phyloP scores from a whole-genome alignment of 2,797 vertebrate genomes.

The Muscicapa comitata region DNA sequence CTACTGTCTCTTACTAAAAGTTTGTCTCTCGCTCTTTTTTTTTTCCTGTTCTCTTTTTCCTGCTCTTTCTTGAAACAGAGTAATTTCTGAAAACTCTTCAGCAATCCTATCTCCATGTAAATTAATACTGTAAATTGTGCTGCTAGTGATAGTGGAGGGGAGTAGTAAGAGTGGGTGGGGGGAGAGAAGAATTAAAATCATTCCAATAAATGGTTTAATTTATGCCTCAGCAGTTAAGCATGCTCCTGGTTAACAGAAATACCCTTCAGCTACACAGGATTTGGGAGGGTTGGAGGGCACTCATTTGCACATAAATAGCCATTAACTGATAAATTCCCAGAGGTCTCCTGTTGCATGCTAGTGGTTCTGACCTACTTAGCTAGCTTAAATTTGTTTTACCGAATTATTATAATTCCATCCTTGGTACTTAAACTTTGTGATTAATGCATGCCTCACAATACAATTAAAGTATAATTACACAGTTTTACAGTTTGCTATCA shows the following conservation, averaged over 20 bases:
- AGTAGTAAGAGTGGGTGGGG: slow-evolving; percentile 42
- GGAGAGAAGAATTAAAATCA: slow-evolving; percentile 74
- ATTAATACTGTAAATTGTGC: slow-evolving; percentile 71
- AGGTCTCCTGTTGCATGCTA: slow-evolving; percentile 85
- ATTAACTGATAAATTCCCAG: slow-evolving; percentile 88
- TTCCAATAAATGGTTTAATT: slow-evolving; percentile 83
- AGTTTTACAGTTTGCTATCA: slow-evolving; percentile 85
- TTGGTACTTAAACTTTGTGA: slow-evolving; percentile 92
- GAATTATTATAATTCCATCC: slow-evolving; percentile 94
- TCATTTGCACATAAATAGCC: slow-evolving; percentile 98
- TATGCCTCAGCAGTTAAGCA: slow-evolving; percentile 81
- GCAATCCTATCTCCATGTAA: slow-evolving; percentile 52
- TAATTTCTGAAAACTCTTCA: slow-evolving; percentile 61
- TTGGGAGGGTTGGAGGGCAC: slow-evolving; percentile 88
- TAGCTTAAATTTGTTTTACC: slow-evolving; percentile 88
- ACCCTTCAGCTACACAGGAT: slow-evolving; percentile 88
- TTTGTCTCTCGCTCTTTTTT: not conserved
- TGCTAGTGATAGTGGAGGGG: slow-evolving; percentile 49
- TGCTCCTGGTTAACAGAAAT: slow-evolving; percentile 88
- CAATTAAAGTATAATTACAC: slow-evolving; percentile 97
- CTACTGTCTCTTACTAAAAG: slow-evolving; percentile 12
- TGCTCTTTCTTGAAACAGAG: not conserved
- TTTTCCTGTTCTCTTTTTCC: no score
- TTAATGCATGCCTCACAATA: slow-evolving; percentile 93
- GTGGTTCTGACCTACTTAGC: slow-evolving; percentile 94